These are phyloP conservation scores for Bergia sp. DNA, from an alignment of 92 coral and sea anemone species.

Conservation along the genomic window DNA sequence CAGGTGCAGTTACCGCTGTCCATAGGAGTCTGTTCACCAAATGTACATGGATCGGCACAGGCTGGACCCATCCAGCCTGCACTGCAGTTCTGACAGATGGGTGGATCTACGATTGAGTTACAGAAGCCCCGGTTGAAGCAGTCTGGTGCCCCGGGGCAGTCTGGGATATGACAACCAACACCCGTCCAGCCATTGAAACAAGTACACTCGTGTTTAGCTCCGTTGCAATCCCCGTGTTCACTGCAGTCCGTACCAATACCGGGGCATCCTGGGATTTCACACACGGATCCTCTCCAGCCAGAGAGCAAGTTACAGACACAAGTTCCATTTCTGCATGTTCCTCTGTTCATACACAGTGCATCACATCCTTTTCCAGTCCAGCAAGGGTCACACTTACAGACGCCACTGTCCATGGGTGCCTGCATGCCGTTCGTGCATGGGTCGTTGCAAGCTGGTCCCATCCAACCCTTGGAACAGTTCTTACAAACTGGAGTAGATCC, in stretches of 20 bases:
- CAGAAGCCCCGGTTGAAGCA: constrained; percentile 61
- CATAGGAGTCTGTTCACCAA: constrained; percentile 67
- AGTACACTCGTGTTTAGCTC: constrained; percentile 62
- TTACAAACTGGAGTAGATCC: constrained; percentile 45
- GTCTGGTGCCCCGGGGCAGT: constrained; percentile 65
- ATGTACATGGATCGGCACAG: constrained; percentile 48
- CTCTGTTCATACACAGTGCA: constrained; percentile 65
- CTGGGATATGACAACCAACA: constrained; percentile 63
- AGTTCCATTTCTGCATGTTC: constrained; percentile 50
- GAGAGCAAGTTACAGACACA: constrained; percentile 64
- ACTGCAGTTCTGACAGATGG: constrained; percentile 53
- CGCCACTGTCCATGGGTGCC: constrained; percentile 69
- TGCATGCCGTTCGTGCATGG: constrained; percentile 67
- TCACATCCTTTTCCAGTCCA: constrained; percentile 67
- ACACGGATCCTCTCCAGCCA: constrained; percentile 69
- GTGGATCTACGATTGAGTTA: constrained; percentile 4
- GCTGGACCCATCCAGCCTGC: constrained; percentile 68
- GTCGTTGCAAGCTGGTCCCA: constrained; percentile 74
- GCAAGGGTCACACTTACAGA: constrained; percentile 67
- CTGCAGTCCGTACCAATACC: constrained; percentile 66
- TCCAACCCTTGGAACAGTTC: constrained; percentile 71
- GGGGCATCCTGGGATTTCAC: constrained; percentile 74
- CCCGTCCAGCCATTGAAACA: constrained; percentile 74
- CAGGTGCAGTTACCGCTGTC: constrained; percentile 67
- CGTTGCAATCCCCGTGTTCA: constrained; percentile 68